phyloP scores from a whole-genome alignment of 2,113 vertebrate species.

The Cichladusa arquata region DNA sequence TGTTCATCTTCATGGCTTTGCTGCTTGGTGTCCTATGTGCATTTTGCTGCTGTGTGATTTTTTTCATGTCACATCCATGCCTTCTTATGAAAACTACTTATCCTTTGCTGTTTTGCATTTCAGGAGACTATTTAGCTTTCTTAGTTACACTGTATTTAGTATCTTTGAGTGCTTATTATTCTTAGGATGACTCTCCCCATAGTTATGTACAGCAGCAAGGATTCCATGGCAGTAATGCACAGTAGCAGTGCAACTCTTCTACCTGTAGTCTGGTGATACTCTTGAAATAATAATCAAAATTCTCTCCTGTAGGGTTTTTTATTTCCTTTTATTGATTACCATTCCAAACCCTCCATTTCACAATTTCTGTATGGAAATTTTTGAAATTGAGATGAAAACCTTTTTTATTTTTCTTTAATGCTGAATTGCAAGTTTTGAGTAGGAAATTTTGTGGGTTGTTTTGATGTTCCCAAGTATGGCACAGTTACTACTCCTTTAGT shows the following conservation, averaged over 20 bases:
- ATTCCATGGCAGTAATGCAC: neutral
- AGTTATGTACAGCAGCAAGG: neutral
- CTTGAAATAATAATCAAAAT: neutral
- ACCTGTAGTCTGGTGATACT: neutral
- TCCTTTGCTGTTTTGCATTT: neutral
- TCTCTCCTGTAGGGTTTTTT: neutral
- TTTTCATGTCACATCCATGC: neutral
- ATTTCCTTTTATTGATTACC: neutral
- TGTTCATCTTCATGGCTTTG: neutral
- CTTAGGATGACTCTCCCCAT: fast-evolving
- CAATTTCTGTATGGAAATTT: neutral
- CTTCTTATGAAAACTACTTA: neutral
- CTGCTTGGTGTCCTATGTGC: neutral
- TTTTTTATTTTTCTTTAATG: neutral
- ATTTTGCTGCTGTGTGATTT: neutral
- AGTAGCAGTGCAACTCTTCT: neutral
- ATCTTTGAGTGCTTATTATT: neutral
- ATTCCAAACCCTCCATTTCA: neutral
- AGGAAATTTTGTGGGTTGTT: neutral
- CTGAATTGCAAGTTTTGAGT: neutral
- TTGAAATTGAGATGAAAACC: neutral
- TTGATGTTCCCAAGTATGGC: neutral
- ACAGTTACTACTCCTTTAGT: neutral
- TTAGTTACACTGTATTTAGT: neutral
- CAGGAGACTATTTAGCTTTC: neutral